A percentile compares a stretch with the other conserved stretches of the same genome.
Evolutionary conservation across 2,113 vertebrate species (phyloP).

Genomic region (Zosterops hypoxanthus): DNA sequence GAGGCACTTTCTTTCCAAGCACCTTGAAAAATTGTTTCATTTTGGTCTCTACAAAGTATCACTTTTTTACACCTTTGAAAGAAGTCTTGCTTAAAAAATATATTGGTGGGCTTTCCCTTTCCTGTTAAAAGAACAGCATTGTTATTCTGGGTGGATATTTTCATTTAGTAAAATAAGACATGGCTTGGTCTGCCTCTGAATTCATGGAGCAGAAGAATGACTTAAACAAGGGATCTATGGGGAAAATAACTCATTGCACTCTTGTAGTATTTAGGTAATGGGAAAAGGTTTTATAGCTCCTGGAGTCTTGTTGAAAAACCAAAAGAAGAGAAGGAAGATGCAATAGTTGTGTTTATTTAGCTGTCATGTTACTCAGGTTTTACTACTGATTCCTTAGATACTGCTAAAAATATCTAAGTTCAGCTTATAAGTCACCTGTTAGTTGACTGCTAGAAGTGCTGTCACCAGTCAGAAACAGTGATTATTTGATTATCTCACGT

Average conservation of each 20-base stretch:
- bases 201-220: not conserved
- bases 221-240: not conserved
- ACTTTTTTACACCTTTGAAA: not conserved
- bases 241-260: not conserved
- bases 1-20: not conserved
- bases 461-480: not conserved
- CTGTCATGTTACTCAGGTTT: not conserved
- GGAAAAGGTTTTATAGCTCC: not conserved
- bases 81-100: not conserved
- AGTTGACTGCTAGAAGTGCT: not conserved
- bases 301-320: not conserved
- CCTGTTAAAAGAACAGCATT: not conserved
- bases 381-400: not conserved
- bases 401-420: not conserved
- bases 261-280: not conserved
- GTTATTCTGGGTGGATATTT: not conserved
- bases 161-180: not conserved
- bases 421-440: not conserved
- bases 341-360: not conserved
- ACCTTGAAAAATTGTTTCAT: not conserved
- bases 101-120: fast-evolving
- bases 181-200: not conserved
- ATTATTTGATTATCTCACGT: not conserved
- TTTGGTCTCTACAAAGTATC: not conserved
- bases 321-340: not conserved